Conservation (phyloP, 2,888 invertebrate species). For the Synergus gifuensis region DNA sequence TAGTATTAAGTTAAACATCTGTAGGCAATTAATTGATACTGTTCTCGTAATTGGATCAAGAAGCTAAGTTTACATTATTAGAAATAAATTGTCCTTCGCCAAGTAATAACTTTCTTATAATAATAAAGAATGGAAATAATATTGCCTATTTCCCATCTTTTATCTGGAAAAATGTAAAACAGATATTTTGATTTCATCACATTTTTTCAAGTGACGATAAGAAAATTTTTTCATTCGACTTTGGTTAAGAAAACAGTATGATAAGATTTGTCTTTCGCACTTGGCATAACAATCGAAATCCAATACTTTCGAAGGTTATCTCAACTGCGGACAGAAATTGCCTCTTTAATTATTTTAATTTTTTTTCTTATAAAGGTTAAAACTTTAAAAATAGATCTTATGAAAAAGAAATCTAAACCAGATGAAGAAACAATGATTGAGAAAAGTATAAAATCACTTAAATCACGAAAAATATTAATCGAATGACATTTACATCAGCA, state of each 20-base stretch:
- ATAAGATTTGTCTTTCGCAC: conserved; percentile 10
- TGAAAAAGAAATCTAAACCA: background rate
- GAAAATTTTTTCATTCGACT: background rate
- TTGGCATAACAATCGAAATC: conserved; percentile 16
- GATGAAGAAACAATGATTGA: background rate
- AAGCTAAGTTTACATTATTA: background rate
- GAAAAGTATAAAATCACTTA: background rate
- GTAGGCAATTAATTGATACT: background rate
- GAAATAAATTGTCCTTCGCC: background rate
- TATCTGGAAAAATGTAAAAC: background rate
- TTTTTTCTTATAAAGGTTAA: background rate
- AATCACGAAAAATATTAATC: background rate
- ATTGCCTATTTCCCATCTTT: background rate
- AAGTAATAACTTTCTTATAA: background rate
- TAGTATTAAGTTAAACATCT: background rate
- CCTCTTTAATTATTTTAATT: background rate
- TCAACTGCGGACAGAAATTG: background rate
- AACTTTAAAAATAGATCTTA: background rate
- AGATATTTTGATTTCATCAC: conserved; percentile 29
- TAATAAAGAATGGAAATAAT: background rate
- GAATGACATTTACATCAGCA: background rate
- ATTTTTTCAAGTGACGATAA: conserved; percentile 2
- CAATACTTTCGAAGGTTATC: conserved; percentile 24
- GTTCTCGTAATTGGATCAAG: background rate
- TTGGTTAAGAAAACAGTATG: conserved; percentile 11